A percentile compares a stretch with the other conserved stretches of the same genome.
These are phyloP conservation scores for Todiramphus chloris DNA, from an alignment of 2,113 vertebrate species.

Conservation along the genomic window DNA sequence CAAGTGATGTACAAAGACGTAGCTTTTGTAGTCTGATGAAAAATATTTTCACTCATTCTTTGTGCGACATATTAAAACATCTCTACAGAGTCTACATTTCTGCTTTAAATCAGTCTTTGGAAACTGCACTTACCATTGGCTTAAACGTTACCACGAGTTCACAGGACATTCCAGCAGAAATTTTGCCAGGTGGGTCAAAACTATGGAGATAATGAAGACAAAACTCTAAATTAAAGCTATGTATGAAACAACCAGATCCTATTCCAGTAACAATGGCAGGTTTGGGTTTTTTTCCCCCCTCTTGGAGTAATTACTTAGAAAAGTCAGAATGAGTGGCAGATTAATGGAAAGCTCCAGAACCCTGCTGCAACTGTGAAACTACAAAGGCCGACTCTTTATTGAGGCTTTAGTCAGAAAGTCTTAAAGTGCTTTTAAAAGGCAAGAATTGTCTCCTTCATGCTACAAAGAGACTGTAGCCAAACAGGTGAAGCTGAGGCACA, in stretches of 20 bases:
- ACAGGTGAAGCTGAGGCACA: background rate
- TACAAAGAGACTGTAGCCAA: background rate
- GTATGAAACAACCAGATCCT: background rate
- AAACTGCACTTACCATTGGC: constrained; percentile 81
- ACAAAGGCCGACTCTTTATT: background rate
- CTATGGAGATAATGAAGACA: constrained; percentile 62
- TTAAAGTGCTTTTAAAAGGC: background rate
- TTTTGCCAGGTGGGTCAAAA: constrained; percentile 84
- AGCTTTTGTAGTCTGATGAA: background rate
- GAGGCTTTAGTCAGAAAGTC: background rate
- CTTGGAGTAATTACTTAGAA: background rate
- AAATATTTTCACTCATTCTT: background rate
- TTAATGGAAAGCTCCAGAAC: background rate
- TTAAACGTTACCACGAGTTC: constrained; percentile 84
- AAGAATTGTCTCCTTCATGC: background rate
- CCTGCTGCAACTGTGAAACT: background rate
- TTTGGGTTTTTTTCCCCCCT: fast-evolving
- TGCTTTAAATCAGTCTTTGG: background rate
- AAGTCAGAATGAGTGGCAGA: constrained; percentile 13
- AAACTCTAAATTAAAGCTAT: background rate
- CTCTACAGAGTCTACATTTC: background rate
- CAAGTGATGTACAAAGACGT: background rate
- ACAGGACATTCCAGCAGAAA: constrained; percentile 90
- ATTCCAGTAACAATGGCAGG: background rate
- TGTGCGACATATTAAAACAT: background rate